Conservation (phyloP, 2,113 vertebrate genomes). For the Ivindomyrus marchei region DNA sequence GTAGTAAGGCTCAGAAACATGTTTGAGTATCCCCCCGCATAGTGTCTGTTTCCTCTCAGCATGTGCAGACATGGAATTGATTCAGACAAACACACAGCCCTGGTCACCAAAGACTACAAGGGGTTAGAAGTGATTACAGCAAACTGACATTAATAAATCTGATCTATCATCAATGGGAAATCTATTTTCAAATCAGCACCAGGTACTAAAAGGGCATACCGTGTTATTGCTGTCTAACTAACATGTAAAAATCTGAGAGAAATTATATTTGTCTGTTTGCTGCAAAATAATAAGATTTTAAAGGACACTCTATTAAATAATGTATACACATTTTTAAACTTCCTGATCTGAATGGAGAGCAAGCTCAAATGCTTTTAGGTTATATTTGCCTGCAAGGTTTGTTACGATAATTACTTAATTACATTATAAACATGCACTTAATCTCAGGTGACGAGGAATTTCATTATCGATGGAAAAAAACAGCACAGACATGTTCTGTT, state of each 20-base stretch:
- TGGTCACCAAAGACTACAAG: neutral
- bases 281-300: neutral
- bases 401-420: neutral
- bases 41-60: neutral
- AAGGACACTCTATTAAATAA: neutral
- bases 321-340: neutral
- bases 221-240: neutral
- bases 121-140: neutral
- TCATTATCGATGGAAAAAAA: neutral
- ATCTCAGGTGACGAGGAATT: neutral
- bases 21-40: neutral
- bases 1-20: neutral
- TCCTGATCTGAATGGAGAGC: too few relatives aligned
- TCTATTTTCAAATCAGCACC: neutral
- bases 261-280: neutral
- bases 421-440: neutral
- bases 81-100: neutral
- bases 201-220: neutral
- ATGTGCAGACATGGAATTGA: neutral
- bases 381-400: neutral
- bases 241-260: constrained; percentile 1
- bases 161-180: neutral
- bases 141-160: neutral
- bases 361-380: neutral
- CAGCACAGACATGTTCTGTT: neutral